These are phyloP conservation scores for Anguilla rostrata DNA, from an alignment of 2,113 vertebrate genomes.

Conservation along the genomic window DNA sequence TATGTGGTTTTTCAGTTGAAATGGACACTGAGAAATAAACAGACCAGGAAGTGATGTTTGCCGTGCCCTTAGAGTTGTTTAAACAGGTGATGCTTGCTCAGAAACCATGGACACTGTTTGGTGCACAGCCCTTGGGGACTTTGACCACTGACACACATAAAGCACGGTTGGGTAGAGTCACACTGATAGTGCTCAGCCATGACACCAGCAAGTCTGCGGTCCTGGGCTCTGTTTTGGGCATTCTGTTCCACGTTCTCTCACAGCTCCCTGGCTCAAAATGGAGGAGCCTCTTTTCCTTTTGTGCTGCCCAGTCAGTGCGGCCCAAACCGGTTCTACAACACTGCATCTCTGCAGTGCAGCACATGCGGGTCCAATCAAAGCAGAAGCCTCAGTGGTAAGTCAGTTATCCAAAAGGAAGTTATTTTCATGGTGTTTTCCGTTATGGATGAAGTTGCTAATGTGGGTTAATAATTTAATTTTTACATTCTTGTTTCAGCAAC, in stretches of 20 bases:
- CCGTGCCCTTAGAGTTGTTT: neutral
- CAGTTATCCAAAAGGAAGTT: neutral
- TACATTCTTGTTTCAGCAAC: neutral
- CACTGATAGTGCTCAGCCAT: neutral
- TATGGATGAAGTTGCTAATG: neutral
- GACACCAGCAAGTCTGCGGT: neutral
- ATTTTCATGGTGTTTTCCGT: neutral
- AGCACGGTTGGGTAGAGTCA: neutral
- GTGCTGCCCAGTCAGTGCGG: conserved; percentile 16
- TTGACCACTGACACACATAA: neutral
- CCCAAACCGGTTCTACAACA: conserved; percentile 18
- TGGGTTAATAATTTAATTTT: neutral
- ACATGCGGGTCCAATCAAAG: neutral
- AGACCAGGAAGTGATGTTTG: conserved; percentile 14
- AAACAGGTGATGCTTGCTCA: neutral
- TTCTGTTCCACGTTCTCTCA: neutral
- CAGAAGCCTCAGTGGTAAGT: conserved; percentile 23
- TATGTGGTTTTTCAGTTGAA: neutral
- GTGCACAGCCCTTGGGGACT: conserved; percentile 9
- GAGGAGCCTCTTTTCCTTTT: conserved; percentile 7
- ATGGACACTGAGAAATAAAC: neutral
- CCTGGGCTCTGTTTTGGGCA: neutral
- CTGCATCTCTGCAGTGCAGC: conserved; percentile 14
- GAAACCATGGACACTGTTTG: conserved; percentile 25
- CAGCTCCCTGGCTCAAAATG: neutral